Percentiles rank a stretch among this genome's conserved stretches.
Conservation (phyloP, 2,113 vertebrate species). For the Abramis brama region DNA sequence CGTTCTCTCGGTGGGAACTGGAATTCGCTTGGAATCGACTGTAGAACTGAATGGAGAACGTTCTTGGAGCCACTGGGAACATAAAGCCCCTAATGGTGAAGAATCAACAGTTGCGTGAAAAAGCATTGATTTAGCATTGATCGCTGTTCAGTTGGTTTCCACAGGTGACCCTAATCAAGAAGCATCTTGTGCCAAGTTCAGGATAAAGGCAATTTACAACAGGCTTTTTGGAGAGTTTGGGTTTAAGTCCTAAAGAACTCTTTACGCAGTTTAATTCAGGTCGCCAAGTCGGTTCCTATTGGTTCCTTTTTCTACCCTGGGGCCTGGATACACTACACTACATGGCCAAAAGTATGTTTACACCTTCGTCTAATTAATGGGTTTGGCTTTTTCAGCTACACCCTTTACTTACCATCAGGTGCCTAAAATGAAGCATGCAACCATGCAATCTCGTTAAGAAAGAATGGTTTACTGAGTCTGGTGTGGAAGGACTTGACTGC, state of each 20-base stretch:
- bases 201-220: constrained; percentile 34
- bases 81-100: constrained; percentile 28
- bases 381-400: not conserved
- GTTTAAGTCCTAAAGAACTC: constrained; percentile 46
- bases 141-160: constrained; percentile 49
- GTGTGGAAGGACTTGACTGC: not conserved
- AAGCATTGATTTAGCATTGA: constrained; percentile 23
- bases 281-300: constrained; percentile 40
- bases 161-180: constrained; percentile 39
- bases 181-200: constrained; percentile 68
- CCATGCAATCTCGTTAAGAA: constrained; percentile 7
- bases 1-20: constrained; percentile 21
- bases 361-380: not conserved
- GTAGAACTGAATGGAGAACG: constrained; percentile 44
- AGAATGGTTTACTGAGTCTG: not conserved
- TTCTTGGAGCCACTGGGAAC: constrained; percentile 54
- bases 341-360: constrained; percentile 17
- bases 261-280: constrained; percentile 45
- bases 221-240: constrained; percentile 27
- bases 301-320: constrained; percentile 46
- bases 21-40: constrained; percentile 46
- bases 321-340: constrained; percentile 2
- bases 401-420: not conserved
- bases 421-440: not conserved
- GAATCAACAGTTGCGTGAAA: constrained; percentile 49